Conservation (phyloP, 2,888 invertebrate genomes). For the Drosophila histrio region DNA sequence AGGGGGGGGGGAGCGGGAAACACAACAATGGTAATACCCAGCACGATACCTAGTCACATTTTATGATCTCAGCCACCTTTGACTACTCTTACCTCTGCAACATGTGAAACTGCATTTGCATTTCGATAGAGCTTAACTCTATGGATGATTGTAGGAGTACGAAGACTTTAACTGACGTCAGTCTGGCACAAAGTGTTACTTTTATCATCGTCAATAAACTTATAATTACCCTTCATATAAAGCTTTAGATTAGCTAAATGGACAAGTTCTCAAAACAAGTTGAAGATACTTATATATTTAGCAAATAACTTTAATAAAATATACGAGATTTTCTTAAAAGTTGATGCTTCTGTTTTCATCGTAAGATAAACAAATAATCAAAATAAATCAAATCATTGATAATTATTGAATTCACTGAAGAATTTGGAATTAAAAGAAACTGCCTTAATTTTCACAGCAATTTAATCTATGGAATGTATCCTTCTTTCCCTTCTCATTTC, state of each 20-base stretch:
- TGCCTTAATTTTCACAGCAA: neutral
- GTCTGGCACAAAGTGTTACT: conserved; percentile 8
- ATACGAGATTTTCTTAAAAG: neutral
- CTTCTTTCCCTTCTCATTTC: neutral
- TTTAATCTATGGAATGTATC: neutral
- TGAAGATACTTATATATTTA: neutral
- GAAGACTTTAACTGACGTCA: conserved; percentile 1
- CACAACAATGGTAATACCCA: conserved; percentile 24
- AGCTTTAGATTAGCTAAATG: neutral
- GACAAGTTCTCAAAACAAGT: neutral
- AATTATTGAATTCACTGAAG: neutral
- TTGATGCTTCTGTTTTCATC: neutral
- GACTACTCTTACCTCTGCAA: neutral
- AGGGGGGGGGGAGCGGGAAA: conserved; percentile 19
- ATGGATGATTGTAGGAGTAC: neutral
- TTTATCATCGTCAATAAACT: conserved; percentile 8
- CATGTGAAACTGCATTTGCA: conserved; percentile 21
- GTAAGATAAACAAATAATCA: too few relatives aligned
- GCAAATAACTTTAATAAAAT: neutral
- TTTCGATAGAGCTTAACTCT: neutral
- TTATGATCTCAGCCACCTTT: conserved; percentile 30
- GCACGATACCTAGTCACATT: conserved; percentile 24
- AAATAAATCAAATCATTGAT: neutral
- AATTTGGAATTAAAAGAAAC: neutral
- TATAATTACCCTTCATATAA: neutral